Conservation (phyloP, 2,797 vertebrate species). For the Benthosema pterotum region DNA sequence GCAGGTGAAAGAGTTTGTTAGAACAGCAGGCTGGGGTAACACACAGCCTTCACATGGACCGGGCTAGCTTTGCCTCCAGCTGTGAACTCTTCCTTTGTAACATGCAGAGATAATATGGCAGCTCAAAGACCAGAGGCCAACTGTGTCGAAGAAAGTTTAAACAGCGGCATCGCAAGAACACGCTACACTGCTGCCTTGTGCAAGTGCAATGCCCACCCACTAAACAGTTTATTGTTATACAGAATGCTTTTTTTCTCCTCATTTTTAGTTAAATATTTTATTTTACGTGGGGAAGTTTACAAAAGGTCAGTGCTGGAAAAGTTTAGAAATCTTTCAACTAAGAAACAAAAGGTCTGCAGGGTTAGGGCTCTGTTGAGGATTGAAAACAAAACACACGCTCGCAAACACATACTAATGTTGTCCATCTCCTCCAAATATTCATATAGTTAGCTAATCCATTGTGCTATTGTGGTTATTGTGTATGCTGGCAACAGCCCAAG, state of each 20-base stretch:
- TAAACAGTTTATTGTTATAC: not conserved
- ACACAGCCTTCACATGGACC: constrained; percentile 65
- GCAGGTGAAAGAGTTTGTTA: constrained; percentile 71
- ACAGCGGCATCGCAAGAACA: constrained; percentile 4
- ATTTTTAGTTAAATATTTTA: constrained; percentile 36
- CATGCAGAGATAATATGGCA: constrained; percentile 60
- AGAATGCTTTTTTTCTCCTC: no score
- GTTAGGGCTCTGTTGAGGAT: constrained; percentile 47
- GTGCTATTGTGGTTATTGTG: no score
- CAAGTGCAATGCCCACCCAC: constrained; percentile 18
- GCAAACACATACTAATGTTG: not conserved
- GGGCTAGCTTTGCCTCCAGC: constrained; percentile 70
- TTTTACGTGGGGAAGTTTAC: constrained; percentile 67
- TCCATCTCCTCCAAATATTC: no score
- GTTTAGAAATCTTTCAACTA: constrained; percentile 55
- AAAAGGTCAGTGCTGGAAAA: constrained; percentile 64
- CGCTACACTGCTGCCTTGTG: no score
- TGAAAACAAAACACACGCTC: constrained; percentile 35
- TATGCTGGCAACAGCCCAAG: no score
- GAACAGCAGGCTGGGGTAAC: constrained; percentile 56
- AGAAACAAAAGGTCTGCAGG: constrained; percentile 56
- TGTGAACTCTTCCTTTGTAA: constrained; percentile 67
- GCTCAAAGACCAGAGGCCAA: constrained; percentile 50
- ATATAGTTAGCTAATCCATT: no score
- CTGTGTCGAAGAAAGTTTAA: constrained; percentile 41